Percentiles rank a stretch among this genome's conserved stretches.
These are phyloP conservation scores for Vidua macroura DNA, from an alignment of 2,113 vertebrate genomes.

Conservation along the genomic window DNA sequence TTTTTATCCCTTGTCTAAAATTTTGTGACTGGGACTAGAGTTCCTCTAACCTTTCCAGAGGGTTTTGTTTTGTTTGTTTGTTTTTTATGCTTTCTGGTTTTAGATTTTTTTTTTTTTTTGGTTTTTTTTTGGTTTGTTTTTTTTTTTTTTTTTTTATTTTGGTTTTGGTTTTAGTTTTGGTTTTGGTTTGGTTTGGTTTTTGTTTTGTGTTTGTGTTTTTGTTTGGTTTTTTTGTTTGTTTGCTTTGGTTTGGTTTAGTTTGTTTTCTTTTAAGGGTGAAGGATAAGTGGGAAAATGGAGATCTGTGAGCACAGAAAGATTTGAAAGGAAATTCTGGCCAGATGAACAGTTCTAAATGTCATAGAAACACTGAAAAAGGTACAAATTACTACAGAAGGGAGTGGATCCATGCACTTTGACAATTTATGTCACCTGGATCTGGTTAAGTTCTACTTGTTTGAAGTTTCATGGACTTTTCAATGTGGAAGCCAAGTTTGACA, in stretches of 20 bases:
- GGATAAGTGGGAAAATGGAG: neutral
- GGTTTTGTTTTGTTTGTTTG: neutral
- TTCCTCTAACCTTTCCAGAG: neutral
- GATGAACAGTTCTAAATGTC: neutral
- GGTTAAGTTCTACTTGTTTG: neutral
- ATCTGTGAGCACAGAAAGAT: neutral
- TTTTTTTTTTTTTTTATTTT: too few relatives aligned
- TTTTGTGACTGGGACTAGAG: neutral
- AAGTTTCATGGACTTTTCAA: neutral
- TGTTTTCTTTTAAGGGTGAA: neutral
- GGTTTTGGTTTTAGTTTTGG: too few relatives aligned
- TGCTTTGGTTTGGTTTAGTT: neutral
- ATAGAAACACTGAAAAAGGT: neutral
- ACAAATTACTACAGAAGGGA: neutral
- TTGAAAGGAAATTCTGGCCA: neutral
- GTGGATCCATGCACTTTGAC: neutral
- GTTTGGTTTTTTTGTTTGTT: too few relatives aligned
- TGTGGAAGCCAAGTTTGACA: neutral
- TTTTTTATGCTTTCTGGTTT: neutral
- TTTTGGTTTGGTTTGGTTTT: too few relatives aligned
- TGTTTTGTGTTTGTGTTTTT: too few relatives aligned
- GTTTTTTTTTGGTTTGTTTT: neutral
- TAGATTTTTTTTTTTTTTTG: neutral
- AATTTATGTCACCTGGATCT: neutral
- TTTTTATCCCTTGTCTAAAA: neutral